Conservation (phyloP, 2,888 invertebrate species). For the Metallyticus violacea region DNA sequence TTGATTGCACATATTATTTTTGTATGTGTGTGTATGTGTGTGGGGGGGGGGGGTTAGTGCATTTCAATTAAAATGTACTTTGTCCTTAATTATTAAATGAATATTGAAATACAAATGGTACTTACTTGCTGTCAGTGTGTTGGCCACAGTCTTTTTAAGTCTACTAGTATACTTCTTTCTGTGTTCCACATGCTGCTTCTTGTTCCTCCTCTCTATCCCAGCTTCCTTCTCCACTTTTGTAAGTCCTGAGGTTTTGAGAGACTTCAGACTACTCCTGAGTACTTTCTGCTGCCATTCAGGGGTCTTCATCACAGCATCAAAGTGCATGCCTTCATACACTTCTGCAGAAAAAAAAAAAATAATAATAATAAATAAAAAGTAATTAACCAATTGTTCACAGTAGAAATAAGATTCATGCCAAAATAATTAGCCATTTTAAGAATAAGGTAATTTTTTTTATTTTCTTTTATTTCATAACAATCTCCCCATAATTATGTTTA, state of each 20-base stretch:
- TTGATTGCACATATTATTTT: too few relatives aligned
- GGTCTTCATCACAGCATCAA: conserved; percentile 70
- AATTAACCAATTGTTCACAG: background rate
- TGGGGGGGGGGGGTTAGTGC: too few relatives aligned
- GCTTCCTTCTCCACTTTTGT: conserved; percentile 22
- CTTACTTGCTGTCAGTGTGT: conserved; percentile 38
- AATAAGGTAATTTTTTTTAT: too few relatives aligned
- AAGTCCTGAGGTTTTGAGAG: conserved; percentile 16
- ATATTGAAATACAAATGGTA: background rate
- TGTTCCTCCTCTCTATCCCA: conserved; percentile 24
- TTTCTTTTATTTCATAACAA: too few relatives aligned
- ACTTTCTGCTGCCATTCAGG: conserved; percentile 78
- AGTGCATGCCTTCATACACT: conserved; percentile 62
- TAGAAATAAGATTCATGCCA: too few relatives aligned
- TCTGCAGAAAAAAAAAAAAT: conserved; percentile 51
- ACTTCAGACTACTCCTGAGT: conserved; percentile 40
- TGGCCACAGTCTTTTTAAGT: conserved; percentile 30
- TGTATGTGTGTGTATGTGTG: too few relatives aligned
- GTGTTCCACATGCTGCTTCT: conserved; percentile 27
- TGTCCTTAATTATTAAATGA: background rate
- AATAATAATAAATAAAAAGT: background rate
- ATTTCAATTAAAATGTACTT: too few relatives aligned
- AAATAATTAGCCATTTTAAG: too few relatives aligned
- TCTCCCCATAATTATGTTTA: too few relatives aligned
- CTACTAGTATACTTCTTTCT: conserved; percentile 31